Evolutionary conservation across 92 coral and sea anemone species (phyloP), one percentile per base, ranked within the genome.

Genomic region (Zoanthus sociatus): DNA sequence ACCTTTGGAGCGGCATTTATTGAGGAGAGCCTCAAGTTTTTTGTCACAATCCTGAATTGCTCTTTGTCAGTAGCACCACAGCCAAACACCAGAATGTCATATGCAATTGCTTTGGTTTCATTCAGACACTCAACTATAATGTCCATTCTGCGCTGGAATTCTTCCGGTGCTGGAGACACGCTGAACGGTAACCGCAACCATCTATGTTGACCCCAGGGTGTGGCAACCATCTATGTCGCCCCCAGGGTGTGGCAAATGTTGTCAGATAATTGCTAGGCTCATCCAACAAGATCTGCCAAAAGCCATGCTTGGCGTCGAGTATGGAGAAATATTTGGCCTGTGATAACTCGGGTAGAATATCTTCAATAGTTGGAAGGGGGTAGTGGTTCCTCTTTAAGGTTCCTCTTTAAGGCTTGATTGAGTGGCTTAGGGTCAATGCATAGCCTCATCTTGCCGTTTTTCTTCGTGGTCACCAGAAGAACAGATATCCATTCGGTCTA

Each of bases 401-500:
- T 90, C 33, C 92, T 30, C 71, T 77, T 64, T 48, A 84, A 1
- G 90, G 87, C 60, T 9, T 56, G 14, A 17, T 56, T 56, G 64
- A 56, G 64, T 6, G 64, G 17, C 64, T 86, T 90, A 9, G 87
- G 90, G 55, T 90, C 90, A 44, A 90, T 66, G 66, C 90, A 78
- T 3, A 90, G 46, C 47, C 83, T 46, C 74, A 85, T 78, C 71
- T 81, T 68, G 51, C 90, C 86, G 9, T 90, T 84, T 37, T 37
- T 37, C 4, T 37, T 4, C 42, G 4, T 37, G 42, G 42, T 37
- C 42, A 37, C 42, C 42, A 83, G 82, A 86, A 91, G 77, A 2
- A 89, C 82, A 46, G 90, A 87, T 18, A 86, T 75, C 90, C 92
- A 89, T 14, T 89, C 86, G 15, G 92, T 89, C 5, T 90, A 71